phyloP scores from a whole-genome alignment of 2,888 invertebrate genomes.

The Euplexia lucipara region DNA sequence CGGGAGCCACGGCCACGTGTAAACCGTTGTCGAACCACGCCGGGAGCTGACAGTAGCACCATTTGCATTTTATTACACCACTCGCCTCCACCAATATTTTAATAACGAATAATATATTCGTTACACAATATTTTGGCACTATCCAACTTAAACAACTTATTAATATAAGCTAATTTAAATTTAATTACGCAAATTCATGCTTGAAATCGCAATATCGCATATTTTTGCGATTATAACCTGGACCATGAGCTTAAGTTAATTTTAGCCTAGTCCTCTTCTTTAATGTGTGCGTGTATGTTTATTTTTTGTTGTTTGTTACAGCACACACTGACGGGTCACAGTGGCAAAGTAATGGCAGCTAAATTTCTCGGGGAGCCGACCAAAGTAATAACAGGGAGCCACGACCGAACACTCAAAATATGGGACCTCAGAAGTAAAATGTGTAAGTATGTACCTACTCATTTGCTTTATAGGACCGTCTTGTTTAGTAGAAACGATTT shows the following conservation, averaged over 20 bases:
- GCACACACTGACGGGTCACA: constrained; percentile 98
- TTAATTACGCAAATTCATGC: constrained; percentile 13
- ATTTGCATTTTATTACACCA: constrained; percentile 67
- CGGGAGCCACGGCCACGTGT: constrained; percentile 73
- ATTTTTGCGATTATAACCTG: constrained; percentile 28
- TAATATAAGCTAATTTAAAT: constrained; percentile 40
- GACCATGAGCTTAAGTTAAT: constrained; percentile 21
- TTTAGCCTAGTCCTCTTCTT: constrained; percentile 13
- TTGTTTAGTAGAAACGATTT: constrained; percentile 57
- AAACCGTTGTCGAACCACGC: constrained; percentile 72
- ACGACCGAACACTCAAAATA: constrained; percentile 99
- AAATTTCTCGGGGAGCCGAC: constrained; percentile 98
- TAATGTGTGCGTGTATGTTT: neutral
- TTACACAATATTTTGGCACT: constrained; percentile 9
- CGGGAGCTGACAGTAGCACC: constrained; percentile 71
- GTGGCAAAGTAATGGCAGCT: constrained; percentile 99
- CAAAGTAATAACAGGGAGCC: constrained; percentile 99
- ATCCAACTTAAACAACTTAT: constrained; percentile 1
- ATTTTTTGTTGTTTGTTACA: constrained; percentile 80
- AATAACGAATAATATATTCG: constrained; percentile 10
- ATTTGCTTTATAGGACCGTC: constrained; percentile 49
- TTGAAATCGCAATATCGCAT: constrained; percentile 31
- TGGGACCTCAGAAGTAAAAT: constrained; percentile 98
- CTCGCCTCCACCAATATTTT: constrained; percentile 35
- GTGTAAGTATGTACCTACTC: constrained; percentile 80